Base-by-base conservation (phyloP, 2,113 vertebrate genomes). In the Agelaius tricolor region DNA sequence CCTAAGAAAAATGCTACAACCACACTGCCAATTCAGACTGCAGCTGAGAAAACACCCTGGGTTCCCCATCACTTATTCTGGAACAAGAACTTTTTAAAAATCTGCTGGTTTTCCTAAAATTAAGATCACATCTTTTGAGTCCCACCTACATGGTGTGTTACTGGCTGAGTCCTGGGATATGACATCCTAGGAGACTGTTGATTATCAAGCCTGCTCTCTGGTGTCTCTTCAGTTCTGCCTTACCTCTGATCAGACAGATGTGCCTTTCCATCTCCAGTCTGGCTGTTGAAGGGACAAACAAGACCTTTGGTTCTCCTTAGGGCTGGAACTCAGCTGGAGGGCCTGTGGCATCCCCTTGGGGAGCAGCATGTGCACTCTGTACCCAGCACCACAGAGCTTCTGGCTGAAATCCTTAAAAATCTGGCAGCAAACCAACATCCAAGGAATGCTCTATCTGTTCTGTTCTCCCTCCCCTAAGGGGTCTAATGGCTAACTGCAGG, bases 291-390 rank as follows among this genome's bases (percentile, higher is more conserved):
- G 21, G 23, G 31, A 46, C 67, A 59, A 59, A 83, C 18, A 7
- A 0, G 1, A 15, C 8, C 33, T 43, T 6, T 1, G 31, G 31
- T 26, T 44, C 57, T 41, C 5, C 39, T 16, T 9, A 14, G 51
- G 68, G 44, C 55, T 62, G 61, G 21, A 26, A 2, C 49, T 61
- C 20, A 16, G 33, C 31, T 41, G 33, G 33, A 46, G 44, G 22
- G 35, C 49, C 69, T 0, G 1, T 10, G 54, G 47, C 39, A 27
- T 6, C n/a, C 43, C 43, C 31, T 7, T 1, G 3, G 46, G 57
- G 37, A 44, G 54, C 1, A 0, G 4, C 6, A 2, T 1, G 2
- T 33, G 18, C 3, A 0, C 39, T 27, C 54, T 7, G 2, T 18
- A 15, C 43, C 41, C 19, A 37, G 5, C 9, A 41, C 13, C 54